Evolutionary conservation across 2,888 invertebrate genomes (phyloP), one percentile per base, ranked within the genome.

Genomic region (Entomobrya multifasciata): DNA sequence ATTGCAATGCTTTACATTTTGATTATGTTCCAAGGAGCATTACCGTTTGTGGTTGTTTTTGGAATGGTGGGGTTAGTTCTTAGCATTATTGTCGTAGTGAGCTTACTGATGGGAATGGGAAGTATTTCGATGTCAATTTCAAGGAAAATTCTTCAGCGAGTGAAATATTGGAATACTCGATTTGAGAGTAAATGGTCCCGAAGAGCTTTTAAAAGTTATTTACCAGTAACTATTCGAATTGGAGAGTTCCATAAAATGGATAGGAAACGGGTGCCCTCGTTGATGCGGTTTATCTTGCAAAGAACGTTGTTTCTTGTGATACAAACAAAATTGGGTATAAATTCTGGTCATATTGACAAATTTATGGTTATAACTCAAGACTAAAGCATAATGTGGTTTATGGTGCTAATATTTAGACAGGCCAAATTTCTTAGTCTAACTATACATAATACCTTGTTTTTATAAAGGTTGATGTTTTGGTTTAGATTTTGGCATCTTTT

Each of bases 231-330:
- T n/a, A 10, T 72, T 22, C 44, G 4, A 15, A 27, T 72, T 36
- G 72, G 47, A 1, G 44, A 3, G 0, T 49, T 72, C 8, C 72
- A 72, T 25, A 72, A 25, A 22, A 20, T 72, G 49, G 72, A 72
- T 1, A 30, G 20, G 49, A 52, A n/a, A n/a, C 49, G 72, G 15
- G 72, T n/a, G 0, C 72, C 72, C 11, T 11, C 72, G 6, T 11
- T 47, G 11, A 13, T 72, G 1, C 1, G 72, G 1, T 72, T 72
- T 27, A 47, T 44, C 10, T 8, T 25, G 0, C 72, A 72, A 13
- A 22, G 52, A 17, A 72, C 72, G 0, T 49, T 72, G 27, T 27
- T 72, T 27, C 72, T 72, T 10, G 72, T 72, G 1, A 27, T 72
- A 15, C 49, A 72, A 4, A 49, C 72, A n/a, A n/a, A n/a, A n/a